Percentiles rank a stretch among this genome's conserved stretches.
These are phyloP conservation scores for Eilema sororculum DNA, from an alignment of 2,888 invertebrate genomes.

Conservation along the genomic window DNA sequence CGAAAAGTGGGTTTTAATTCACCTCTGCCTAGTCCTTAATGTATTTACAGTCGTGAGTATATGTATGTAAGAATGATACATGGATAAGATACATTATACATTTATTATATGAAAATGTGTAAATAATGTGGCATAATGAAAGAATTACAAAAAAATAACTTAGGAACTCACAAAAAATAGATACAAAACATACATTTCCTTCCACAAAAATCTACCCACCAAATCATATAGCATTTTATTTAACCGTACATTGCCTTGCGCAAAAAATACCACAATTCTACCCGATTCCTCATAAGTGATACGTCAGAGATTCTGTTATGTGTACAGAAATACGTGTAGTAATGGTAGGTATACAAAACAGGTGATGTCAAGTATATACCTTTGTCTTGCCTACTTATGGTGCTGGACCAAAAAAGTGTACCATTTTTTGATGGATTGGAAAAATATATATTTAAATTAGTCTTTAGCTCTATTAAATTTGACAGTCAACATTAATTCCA, in stretches of 20 bases:
- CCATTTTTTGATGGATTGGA: slow-evolving; percentile 24
- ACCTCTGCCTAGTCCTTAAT: too few species aligned
- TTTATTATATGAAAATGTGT: too few species aligned
- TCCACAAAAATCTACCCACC: slow-evolving; percentile 17
- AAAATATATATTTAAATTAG: background rate
- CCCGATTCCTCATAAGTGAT: slow-evolving; percentile 33
- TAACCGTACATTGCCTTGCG: slow-evolving; percentile 6
- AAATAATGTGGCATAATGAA: too few species aligned
- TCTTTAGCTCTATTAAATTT: too few species aligned
- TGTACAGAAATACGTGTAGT: slow-evolving; percentile 29
- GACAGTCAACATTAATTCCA: too few species aligned
- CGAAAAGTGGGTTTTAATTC: too few species aligned
- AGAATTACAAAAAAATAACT: too few species aligned
- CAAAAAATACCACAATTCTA: slow-evolving; percentile 28
- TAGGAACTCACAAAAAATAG: background rate
- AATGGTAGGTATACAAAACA: slow-evolving; percentile 40
- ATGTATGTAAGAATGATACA: too few species aligned
- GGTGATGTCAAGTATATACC: slow-evolving; percentile 55
- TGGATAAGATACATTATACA: too few species aligned
- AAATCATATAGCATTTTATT: slow-evolving; percentile 12
- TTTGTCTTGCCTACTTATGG: slow-evolving; percentile 54
- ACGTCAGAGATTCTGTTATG: slow-evolving; percentile 23
- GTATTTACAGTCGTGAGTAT: too few species aligned
- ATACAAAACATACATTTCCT: slow-evolving; percentile 7
- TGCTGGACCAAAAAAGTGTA: slow-evolving; percentile 41